Evolutionary conservation across 2,888 invertebrate species (phyloP).

Genomic region (Thereva unica): DNA sequence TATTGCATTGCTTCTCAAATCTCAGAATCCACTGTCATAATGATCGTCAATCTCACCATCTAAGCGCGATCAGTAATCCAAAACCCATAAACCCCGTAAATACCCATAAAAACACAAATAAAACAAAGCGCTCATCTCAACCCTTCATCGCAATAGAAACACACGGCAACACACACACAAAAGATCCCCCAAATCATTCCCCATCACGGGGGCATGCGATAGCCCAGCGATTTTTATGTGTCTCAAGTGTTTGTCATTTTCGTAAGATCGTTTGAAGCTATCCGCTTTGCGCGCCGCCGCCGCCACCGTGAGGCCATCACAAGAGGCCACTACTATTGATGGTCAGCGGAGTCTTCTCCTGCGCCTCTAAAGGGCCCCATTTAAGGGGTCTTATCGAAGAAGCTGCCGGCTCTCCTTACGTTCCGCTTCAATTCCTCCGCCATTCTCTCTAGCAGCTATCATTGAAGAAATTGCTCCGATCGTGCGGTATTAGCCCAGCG

Average conservation of each 20-base stretch:
- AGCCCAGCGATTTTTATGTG: not conserved
- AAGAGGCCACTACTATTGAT: not conserved
- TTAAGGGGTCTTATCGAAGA: not conserved
- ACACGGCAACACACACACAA: no score
- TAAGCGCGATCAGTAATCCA: no score
- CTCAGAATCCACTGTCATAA: no score
- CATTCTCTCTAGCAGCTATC: constrained; percentile 9
- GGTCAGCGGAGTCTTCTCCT: not conserved
- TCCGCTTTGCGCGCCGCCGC: not conserved
- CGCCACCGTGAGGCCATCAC: not conserved
- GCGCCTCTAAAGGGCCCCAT: not conserved
- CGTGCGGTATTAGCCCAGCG: constrained; percentile 9
- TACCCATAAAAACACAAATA: no score
- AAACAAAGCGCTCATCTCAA: no score
- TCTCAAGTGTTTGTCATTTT: not conserved
- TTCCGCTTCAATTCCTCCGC: not conserved
- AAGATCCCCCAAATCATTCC: no score
- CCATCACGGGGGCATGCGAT: no score
- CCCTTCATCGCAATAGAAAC: no score
- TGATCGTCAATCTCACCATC: no score
- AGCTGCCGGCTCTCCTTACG: constrained; percentile 8
- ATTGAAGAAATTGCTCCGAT: constrained; percentile 19
- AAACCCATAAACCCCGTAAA: no score
- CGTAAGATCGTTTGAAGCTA: constrained; percentile 19
- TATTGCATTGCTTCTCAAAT: no score